A percentile compares a stretch with the other conserved stretches of the same genome.
These are phyloP conservation scores for Macrosoma leucophasiata DNA, from an alignment of 2,888 invertebrate species.

Conservation along the genomic window DNA sequence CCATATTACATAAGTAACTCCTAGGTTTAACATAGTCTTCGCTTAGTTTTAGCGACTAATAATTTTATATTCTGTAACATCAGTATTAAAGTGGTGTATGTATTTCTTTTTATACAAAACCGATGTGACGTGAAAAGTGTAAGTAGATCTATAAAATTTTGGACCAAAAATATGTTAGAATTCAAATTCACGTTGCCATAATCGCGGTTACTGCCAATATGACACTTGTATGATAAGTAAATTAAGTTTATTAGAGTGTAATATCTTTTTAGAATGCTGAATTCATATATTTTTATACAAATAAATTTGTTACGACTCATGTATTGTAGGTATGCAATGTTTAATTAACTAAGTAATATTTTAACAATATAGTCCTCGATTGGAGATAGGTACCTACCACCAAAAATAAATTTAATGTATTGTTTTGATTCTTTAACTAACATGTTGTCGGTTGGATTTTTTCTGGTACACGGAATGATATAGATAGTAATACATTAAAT, in stretches of 20 bases:
- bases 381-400: no score
- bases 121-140: constrained; percentile 48
- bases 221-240: constrained; percentile 51
- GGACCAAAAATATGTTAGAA: constrained; percentile 73
- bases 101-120: constrained; percentile 54
- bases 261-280: constrained; percentile 25
- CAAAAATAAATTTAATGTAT: no score
- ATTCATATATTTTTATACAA: constrained; percentile 59
- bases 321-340: constrained; percentile 3
- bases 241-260: constrained; percentile 22
- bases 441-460: no score
- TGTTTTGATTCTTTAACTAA: no score
- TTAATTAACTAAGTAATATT: no score
- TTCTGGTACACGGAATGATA: no score
- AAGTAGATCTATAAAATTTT: constrained; percentile 55
- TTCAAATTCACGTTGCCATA: constrained; percentile 73
- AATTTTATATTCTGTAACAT: constrained; percentile 58
- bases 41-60: constrained; percentile 62
- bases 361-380: no score
- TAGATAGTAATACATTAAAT: no score
- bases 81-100: constrained; percentile 73
- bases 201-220: constrained; percentile 68
- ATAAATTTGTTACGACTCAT: constrained; percentile 31
- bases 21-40: constrained; percentile 60
- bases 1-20: constrained; percentile 66